These are phyloP conservation scores for Rostratula benghalensis DNA, from an alignment of 2,113 vertebrate species.

Conservation along the genomic window DNA sequence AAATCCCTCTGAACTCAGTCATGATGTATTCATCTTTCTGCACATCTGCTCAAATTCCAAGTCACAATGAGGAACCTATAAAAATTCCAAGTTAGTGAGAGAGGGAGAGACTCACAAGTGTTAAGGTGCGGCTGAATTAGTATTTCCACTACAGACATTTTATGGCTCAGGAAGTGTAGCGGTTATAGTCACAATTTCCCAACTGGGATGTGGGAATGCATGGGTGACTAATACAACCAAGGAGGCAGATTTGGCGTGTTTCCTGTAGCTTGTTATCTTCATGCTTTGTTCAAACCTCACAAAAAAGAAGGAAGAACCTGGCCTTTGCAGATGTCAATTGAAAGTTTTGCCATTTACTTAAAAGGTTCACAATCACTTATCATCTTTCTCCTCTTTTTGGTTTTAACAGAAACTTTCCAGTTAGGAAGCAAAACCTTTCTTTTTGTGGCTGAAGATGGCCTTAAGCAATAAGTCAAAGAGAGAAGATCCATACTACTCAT, in stretches of 20 bases:
- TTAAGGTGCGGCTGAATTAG: not conserved
- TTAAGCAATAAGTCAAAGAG: not conserved
- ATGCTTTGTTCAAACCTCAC: not conserved
- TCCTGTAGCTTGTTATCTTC: not conserved
- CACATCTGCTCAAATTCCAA: slow-evolving; percentile 20
- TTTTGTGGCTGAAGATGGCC: not conserved
- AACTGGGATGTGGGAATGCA: accelerated
- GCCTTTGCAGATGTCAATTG: not conserved
- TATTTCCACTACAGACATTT: not conserved
- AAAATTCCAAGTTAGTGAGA: slow-evolving; percentile 4
- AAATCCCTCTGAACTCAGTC: slow-evolving; percentile 8
- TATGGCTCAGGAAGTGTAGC: not conserved
- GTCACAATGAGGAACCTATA: not conserved
- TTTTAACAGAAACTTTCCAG: not conserved
- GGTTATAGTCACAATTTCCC: not conserved
- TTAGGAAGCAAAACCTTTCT: not conserved
- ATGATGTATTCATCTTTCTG: not conserved
- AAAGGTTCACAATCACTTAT: not conserved
- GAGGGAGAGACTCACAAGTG: not conserved
- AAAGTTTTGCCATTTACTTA: not conserved
- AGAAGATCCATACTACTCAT: not conserved
- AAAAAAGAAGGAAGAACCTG: not conserved
- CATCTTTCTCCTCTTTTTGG: not conserved
- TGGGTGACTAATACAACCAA: not conserved
- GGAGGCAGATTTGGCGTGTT: not conserved